phyloP scores from a whole-genome alignment of 2,797 vertebrate species.

The Aselliscus stoliczkanus region DNA sequence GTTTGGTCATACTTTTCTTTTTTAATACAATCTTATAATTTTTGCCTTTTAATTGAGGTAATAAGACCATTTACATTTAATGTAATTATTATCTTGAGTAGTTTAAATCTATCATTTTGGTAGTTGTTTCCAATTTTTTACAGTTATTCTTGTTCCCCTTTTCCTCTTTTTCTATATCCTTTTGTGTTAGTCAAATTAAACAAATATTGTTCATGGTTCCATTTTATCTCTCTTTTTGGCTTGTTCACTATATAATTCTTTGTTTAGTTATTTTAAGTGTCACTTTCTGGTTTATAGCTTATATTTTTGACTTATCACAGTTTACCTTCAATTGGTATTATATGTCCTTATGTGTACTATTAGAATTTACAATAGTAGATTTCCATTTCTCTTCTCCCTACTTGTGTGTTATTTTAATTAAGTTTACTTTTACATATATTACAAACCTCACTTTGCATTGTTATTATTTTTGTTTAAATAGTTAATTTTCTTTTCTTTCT shows the following conservation, averaged over 20 bases:
- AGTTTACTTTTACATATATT: background rate
- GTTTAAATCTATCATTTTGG: background rate
- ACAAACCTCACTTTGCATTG: background rate
- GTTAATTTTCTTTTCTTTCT: background rate
- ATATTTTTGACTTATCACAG: background rate
- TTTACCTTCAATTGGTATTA: background rate
- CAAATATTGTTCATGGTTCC: background rate
- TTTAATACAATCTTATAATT: too few relatives aligned
- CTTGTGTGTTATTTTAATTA: background rate
- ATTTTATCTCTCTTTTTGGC: background rate
- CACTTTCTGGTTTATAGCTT: background rate
- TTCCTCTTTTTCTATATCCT: background rate
- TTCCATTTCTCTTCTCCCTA: background rate
- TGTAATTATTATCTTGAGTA: background rate
- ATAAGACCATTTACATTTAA: background rate
- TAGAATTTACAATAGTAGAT: background rate
- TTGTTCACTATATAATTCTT: background rate
- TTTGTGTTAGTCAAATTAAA: background rate
- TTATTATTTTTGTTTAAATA: background rate
- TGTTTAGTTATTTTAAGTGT: background rate
- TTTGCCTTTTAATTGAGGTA: too few relatives aligned
- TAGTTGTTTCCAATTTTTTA: background rate
- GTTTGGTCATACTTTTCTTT: too few relatives aligned
- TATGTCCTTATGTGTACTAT: background rate
- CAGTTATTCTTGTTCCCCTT: background rate